Conservation (phyloP, 1,140 invertebrate species). For the Hydropsyche tenuis region DNA sequence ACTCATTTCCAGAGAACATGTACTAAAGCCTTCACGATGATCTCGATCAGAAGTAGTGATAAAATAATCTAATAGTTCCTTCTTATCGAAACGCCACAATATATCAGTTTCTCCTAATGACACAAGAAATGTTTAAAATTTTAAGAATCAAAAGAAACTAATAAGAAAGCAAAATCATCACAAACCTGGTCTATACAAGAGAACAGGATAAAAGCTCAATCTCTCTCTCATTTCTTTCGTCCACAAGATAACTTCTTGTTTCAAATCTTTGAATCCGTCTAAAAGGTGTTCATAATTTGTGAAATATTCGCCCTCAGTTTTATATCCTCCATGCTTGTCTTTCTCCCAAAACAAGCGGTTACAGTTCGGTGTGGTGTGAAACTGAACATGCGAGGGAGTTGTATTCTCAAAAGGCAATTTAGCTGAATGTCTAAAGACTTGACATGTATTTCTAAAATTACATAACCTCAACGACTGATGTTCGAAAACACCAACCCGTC, state of each 20-base stretch:
- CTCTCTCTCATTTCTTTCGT: slow-evolving; percentile 73
- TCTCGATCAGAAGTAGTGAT: slow-evolving; percentile 78
- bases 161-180: slow-evolving; percentile 20
- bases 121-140: slow-evolving; percentile 31
- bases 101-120: slow-evolving; percentile 71
- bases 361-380: slow-evolving; percentile 32
- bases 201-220: slow-evolving; percentile 66
- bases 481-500: no score
- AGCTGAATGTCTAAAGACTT: no score
- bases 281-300: slow-evolving; percentile 63
- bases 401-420: no score
- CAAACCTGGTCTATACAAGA: slow-evolving; percentile 63
- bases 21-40: slow-evolving; percentile 80
- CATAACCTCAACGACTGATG: no score
- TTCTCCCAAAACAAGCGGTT: slow-evolving; percentile 63
- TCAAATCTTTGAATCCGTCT: slow-evolving; percentile 69
- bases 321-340: slow-evolving; percentile 71
- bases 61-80: slow-evolving; percentile 74
- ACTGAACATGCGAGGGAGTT: background rate
- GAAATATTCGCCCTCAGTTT: slow-evolving; percentile 53
- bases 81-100: slow-evolving; percentile 71
- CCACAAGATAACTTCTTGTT: slow-evolving; percentile 71
- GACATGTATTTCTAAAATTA: no score
- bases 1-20: slow-evolving; percentile 69
- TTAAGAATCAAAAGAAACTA: background rate